phyloP scores from a whole-genome alignment of 1,140 invertebrate genomes.

The Macrosteles quadrilineatus region DNA sequence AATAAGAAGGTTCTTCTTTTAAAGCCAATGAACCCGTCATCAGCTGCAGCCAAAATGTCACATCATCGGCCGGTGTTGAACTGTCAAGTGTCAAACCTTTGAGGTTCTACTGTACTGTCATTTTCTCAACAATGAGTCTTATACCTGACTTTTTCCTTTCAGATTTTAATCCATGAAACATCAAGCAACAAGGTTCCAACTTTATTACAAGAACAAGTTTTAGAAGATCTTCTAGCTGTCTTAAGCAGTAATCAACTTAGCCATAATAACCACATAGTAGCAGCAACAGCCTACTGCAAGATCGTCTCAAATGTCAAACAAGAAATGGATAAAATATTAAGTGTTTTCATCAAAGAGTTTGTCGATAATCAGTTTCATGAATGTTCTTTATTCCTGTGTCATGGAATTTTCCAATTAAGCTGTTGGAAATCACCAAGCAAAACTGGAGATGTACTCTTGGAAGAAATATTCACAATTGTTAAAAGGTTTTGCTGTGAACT shows the following conservation, averaged over 20 bases:
- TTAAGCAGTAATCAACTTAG: not conserved
- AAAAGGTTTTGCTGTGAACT: not conserved
- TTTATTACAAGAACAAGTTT: not conserved
- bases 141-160: not conserved
- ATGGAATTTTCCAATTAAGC: not conserved
- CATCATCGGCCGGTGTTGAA: no score
- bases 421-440: conserved; percentile 1
- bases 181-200: not conserved
- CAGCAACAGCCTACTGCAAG: conserved; percentile 11
- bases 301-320: not conserved
- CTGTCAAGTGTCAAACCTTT: no score
- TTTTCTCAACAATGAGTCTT: no score
- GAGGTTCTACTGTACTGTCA: no score
- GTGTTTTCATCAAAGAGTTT: not conserved
- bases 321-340: not conserved
- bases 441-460: not conserved
- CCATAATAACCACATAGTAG: not conserved
- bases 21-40: no score
- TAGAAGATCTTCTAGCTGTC: not conserved
- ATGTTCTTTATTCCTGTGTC: not conserved
- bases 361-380: not conserved
- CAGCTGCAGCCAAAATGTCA: no score
- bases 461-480: conserved; percentile 6
- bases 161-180: not conserved
- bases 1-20: no score